Percentiles rank a stretch among this genome's conserved stretches.
phyloP scores from a whole-genome alignment of 2,888 invertebrate species.

The Melolontha melolontha region DNA sequence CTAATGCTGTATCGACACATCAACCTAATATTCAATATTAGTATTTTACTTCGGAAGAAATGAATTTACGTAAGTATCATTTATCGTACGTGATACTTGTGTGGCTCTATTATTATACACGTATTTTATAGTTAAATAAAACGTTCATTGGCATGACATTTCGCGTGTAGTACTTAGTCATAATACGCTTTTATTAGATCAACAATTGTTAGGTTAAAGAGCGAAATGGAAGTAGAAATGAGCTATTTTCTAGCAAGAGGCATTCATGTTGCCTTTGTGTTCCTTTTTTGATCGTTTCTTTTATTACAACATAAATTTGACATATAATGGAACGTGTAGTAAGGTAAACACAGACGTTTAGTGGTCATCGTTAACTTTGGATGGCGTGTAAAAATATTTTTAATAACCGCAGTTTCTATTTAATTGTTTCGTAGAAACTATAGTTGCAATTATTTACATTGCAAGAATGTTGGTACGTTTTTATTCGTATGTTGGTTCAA shows the following conservation, averaged over 20 bases:
- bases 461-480: not conserved
- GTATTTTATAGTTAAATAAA: slow-evolving; percentile 17
- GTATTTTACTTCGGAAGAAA: too few relatives aligned
- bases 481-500: not conserved
- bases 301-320: slow-evolving; percentile 27
- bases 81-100: not conserved
- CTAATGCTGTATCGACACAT: too few relatives aligned
- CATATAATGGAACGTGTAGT: slow-evolving; percentile 10
- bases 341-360: slow-evolving; percentile 31
- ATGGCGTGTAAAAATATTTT: slow-evolving; percentile 24
- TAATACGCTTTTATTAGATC: slow-evolving; percentile 35
- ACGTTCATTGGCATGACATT: slow-evolving; percentile 19
- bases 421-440: slow-evolving; percentile 10
- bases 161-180: slow-evolving; percentile 19
- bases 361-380: slow-evolving; percentile 33
- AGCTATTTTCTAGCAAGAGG: slow-evolving; percentile 25
- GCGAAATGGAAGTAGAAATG: slow-evolving; percentile 22
- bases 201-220: slow-evolving; percentile 25
- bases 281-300: slow-evolving; percentile 27
- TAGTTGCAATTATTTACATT: slow-evolving; percentile 4
- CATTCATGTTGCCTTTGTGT: slow-evolving; percentile 33
- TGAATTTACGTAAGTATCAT: not conserved
- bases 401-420: slow-evolving; percentile 30
- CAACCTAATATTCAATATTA: too few relatives aligned
- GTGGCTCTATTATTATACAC: not conserved